Base-by-base conservation (phyloP, 2,888 invertebrate genomes). In the Saturnia pavonia region DNA sequence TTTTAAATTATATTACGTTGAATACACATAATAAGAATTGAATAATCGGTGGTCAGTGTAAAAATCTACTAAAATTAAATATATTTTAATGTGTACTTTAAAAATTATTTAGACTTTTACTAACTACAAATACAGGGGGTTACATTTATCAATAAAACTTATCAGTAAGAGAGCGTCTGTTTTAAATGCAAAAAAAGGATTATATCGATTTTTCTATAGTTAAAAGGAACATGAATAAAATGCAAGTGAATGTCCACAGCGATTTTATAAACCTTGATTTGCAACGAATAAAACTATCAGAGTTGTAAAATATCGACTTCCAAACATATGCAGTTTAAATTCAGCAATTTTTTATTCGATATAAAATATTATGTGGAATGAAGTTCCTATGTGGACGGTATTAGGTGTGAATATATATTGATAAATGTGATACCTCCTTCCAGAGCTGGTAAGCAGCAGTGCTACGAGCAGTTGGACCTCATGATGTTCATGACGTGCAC, bases 401-500 rank as follows among this genome's bases (percentile, higher is more conserved):
- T 54, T n/a, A 11, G 9, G 9, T 54, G n/a, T 22, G 8, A 54
- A 54, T 54, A 22, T 22, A n/a, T 54, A 54, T 54, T 22, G 54
- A 54, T 54, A 54, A 54, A 54, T 54, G n/a, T n/a, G 22, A 54
- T n/a, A 22, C 54, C 54, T n/a, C 54, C 54, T 11, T 22, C 0
- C 1, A 54, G n/a, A 22, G 19, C 48, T 14, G 14, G 19, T 19
- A 19, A 19, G 70, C 65, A 71, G 76, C 76, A 73, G 72, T 80
- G 85, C 82, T 89, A 88, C 78, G 86, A 82, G 67, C 76, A 76
- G 34, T 79, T 75, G 4, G 81, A 69, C 40, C 77, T 79, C 84
- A 93, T 86, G 16, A 94, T 86, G 75, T 95, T 95, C 94, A 95
- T 94, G 66, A 95, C 92, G 79, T 96, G 95, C 22, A 95, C 87